Evolutionary conservation across 2,888 invertebrate genomes (phyloP).

Genomic region (Entomobrya proxima): DNA sequence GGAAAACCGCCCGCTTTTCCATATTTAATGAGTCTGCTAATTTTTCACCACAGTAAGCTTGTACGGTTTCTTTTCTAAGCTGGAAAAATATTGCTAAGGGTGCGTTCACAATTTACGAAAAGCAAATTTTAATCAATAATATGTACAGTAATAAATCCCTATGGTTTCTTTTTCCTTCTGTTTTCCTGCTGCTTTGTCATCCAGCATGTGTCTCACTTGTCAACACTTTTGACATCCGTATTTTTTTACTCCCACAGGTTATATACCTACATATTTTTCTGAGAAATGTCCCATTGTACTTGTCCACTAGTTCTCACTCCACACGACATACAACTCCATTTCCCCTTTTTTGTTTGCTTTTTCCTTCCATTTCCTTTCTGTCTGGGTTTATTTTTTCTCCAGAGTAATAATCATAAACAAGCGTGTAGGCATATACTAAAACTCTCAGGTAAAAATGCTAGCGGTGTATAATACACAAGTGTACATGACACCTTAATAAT

Average conservation of each 20-base stretch:
- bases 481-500: neutral
- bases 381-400: neutral
- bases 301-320: neutral
- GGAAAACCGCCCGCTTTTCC: conserved; percentile 65
- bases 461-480: neutral
- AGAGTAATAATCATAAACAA: no score
- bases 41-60: conserved; percentile 61
- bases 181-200: conserved; percentile 13
- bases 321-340: neutral
- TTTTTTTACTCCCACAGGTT: conserved; percentile 65
- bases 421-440: no score
- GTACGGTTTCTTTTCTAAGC: conserved; percentile 12
- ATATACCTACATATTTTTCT: conserved; percentile 44
- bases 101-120: neutral
- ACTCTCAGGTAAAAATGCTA: no score
- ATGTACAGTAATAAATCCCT: no score
- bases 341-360: conserved; percentile 34
- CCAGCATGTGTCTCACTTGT: conserved; percentile 66
- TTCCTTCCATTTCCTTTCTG: conserved; percentile 20
- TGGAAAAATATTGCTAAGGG: neutral
- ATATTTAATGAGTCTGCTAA: conserved; percentile 71
- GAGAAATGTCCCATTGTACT: neutral
- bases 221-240: conserved; percentile 64
- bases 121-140: no score
- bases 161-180: no score